Conservation (phyloP, 1,140 invertebrate genomes). For the Arion vulgaris region DNA sequence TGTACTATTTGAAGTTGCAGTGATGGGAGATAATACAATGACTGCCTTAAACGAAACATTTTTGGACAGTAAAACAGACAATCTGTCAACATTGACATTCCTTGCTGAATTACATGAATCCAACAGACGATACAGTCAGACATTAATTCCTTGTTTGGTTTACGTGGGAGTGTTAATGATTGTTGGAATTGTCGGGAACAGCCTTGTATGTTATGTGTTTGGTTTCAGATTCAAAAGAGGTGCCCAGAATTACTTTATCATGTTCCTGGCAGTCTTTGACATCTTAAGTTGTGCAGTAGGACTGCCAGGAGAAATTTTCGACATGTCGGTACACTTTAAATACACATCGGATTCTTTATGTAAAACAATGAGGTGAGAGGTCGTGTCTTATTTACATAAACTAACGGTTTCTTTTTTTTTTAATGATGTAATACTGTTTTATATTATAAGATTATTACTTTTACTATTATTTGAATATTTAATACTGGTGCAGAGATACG, state of each 20-base stretch:
- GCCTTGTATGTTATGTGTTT: slow-evolving; percentile 48
- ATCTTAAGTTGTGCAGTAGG: slow-evolving; percentile 40
- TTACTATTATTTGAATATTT: no score
- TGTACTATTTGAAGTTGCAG: no score
- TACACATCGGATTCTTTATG: slow-evolving; percentile 50
- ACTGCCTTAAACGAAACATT: no score
- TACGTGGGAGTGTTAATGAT: slow-evolving; percentile 42
- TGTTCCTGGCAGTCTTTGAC: slow-evolving; percentile 49
- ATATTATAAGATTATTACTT: no score
- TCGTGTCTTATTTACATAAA: no score
- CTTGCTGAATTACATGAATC: not conserved
- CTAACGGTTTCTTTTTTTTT: no score
- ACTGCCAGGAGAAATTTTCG: slow-evolving; percentile 54
- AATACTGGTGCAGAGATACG: no score
- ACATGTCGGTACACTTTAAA: slow-evolving; percentile 49
- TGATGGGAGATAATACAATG: no score
- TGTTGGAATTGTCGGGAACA: slow-evolving; percentile 39
- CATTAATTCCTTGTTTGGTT: slow-evolving; percentile 39
- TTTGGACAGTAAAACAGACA: no score
- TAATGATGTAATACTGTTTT: no score
- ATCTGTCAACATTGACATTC: no score
- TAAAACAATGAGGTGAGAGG: slow-evolving; percentile 54
- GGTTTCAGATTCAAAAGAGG: slow-evolving; percentile 39
- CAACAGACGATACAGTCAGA: slow-evolving; percentile 8
- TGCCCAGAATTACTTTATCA: slow-evolving; percentile 44